Conservation (phyloP, 2,797 vertebrate species). For the Babyrousa celebensis region DNA sequence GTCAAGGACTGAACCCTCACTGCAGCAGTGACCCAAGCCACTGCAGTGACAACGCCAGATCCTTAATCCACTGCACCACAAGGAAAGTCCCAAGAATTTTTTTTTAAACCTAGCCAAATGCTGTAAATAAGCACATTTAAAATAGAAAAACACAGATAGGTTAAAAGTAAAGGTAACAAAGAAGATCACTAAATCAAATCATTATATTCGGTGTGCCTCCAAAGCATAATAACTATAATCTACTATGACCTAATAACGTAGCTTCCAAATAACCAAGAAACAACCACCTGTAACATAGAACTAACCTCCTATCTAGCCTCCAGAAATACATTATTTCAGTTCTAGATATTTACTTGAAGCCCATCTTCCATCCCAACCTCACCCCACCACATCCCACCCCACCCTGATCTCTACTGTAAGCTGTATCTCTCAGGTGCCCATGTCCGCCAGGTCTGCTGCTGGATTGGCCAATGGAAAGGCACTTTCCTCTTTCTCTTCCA, state of each 20-base stretch:
- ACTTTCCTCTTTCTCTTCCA: not conserved
- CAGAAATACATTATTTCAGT: not conserved
- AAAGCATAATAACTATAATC: not conserved
- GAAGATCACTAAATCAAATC: not conserved
- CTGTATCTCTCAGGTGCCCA: fast-evolving
- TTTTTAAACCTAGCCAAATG: not conserved
- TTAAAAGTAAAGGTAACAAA: not conserved
- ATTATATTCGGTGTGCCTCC: conserved; percentile 9
- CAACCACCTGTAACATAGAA: not conserved
- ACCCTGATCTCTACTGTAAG: not conserved
- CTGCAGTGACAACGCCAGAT: too few relatives aligned
- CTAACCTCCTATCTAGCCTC: not conserved
- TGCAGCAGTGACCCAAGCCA: too few relatives aligned
- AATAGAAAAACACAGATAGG: not conserved
- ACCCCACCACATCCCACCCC: not conserved
- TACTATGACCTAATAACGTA: not conserved
- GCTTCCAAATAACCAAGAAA: conserved; percentile 22
- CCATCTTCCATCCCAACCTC: fast-evolving
- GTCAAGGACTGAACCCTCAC: too few relatives aligned
- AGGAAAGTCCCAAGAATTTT: too few relatives aligned
- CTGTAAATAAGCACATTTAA: not conserved
- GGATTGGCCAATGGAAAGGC: not conserved
- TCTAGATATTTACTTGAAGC: not conserved
- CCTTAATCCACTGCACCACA: too few relatives aligned
- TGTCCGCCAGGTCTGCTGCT: not conserved